phyloP scores from a whole-genome alignment of 2,888 invertebrate species.

The Periphyllus acericola region DNA sequence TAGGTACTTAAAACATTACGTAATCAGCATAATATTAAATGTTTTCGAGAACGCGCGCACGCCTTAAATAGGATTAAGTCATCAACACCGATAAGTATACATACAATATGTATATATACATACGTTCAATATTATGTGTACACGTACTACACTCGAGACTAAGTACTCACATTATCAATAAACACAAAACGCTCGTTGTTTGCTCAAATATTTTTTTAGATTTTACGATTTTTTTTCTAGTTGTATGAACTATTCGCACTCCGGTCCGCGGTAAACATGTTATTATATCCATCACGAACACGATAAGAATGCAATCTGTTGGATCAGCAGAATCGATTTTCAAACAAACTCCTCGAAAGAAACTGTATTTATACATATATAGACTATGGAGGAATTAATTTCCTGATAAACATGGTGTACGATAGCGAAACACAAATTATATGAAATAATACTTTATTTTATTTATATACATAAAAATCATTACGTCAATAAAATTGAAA shows the following conservation, averaged over 20 bases:
- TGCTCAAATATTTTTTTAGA: background rate
- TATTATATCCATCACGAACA: background rate
- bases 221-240: background rate
- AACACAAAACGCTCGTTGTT: background rate
- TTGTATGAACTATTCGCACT: background rate
- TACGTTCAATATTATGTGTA: no score
- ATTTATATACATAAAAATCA: no score
- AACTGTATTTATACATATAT: no score
- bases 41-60: background rate
- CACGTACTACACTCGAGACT: background rate
- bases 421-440: no score
- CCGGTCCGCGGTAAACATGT: background rate
- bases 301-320: background rate
- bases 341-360: background rate
- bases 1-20: background rate
- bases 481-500: no score
- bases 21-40: background rate
- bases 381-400: no score
- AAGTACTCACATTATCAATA: background rate
- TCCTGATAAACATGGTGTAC: no score
- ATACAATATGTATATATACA: background rate
- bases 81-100: background rate
- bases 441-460: no score
- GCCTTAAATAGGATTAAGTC: constrained; percentile 19
- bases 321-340: background rate